Evolutionary conservation across 2,113 vertebrate genomes (phyloP).

Genomic region (Cygnus buccinator): DNA sequence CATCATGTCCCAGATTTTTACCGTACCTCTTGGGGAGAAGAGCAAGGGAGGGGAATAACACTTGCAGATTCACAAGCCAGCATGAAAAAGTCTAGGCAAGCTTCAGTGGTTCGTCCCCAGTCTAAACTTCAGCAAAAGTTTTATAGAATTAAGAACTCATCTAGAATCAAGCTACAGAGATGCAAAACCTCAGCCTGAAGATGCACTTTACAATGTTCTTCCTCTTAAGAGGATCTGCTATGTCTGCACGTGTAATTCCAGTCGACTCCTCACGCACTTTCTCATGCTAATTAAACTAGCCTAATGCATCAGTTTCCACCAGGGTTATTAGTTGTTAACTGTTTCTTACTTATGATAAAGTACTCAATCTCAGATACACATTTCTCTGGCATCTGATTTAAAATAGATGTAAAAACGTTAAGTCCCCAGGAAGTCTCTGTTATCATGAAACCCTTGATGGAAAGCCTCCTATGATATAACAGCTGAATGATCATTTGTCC

Average conservation of each 20-base stretch:
- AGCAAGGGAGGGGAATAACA: neutral
- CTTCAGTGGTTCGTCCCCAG: neutral
- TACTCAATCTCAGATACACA: accelerated
- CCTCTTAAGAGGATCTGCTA: neutral
- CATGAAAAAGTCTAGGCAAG: neutral
- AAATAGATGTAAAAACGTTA: neutral
- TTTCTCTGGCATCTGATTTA: neutral
- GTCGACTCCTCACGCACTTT: neutral
- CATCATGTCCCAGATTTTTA: neutral
- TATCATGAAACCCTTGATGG: neutral
- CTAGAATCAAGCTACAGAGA: neutral
- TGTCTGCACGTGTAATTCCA: neutral
- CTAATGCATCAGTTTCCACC: neutral
- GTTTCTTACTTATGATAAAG: neutral
- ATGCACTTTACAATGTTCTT: neutral
- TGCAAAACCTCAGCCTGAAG: neutral
- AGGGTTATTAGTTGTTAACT: neutral
- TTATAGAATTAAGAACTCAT: neutral
- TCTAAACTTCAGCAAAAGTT: neutral
- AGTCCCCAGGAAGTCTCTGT: neutral
- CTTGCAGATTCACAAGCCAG: neutral
- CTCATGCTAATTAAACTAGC: neutral
- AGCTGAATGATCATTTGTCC: slow-evolving; percentile 30
- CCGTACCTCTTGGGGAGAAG: neutral
- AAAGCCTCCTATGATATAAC: neutral